Base-by-base conservation (phyloP, 1,140 invertebrate genomes). In the Lordiphosa clarofinis region DNA sequence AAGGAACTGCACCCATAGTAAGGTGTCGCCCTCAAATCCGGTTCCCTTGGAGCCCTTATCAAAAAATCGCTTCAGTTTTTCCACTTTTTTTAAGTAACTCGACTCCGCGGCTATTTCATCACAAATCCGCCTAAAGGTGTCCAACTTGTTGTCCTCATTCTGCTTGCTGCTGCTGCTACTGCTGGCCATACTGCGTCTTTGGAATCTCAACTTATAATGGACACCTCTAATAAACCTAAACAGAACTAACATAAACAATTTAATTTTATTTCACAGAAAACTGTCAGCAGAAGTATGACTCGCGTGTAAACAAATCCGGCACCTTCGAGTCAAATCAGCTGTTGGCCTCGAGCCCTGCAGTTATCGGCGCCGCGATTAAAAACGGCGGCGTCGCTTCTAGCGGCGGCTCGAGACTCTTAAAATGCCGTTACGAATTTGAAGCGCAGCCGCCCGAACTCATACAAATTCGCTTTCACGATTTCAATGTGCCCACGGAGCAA, bases 1-100 rank as follows among this genome's bases (percentile, higher is more conserved):
- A n/a, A 98, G 86, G 43, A 97, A 88, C 67, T 94, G 94, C 79
- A 96, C 93, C 95, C 96, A 96, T n/a, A 97, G 89, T 39, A 92
- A 89, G 8, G 95, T 81, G 89, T 97, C 93, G 2, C 96, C 94
- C 75, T 94, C 91, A 87, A 96, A 97, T 5, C 91, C 91, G 53
- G 91, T 92, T 48, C 72, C 73, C 4, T 47, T 72, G 10, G 37
- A 60, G 9, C 84, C 88, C 4, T 69, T 59, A 0, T 54, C 54
- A 65, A 95, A 79, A 48, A 91, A 93, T 39, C 92, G 90, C 38
- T 92, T 91, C 0, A 98, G 90, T 42, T 94, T 91, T 5, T 92
- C 92, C 0, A 95, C 97, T 90, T 98, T 98, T 7, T 92, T 93
- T 8, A 92, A 92, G 79, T 98, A 97, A 42, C 95, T 95, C 78